Conservation (phyloP, 2,113 vertebrate genomes). For the Cathartes aura region DNA sequence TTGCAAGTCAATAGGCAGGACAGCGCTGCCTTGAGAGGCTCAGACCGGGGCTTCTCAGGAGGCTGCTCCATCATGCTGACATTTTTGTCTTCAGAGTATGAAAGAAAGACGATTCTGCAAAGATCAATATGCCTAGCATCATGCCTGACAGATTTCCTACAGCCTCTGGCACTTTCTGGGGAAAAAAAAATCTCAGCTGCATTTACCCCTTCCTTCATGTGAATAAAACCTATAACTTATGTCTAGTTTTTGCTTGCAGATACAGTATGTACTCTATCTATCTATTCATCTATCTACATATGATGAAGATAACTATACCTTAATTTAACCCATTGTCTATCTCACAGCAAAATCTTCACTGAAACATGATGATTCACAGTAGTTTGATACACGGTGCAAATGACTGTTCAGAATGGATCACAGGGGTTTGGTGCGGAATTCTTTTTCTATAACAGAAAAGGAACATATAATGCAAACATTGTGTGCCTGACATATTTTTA, state of each 20-base stretch:
- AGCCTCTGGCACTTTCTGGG: neutral
- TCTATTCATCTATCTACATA: neutral
- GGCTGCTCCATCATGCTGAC: neutral
- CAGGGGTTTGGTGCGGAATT: neutral
- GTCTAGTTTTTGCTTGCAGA: neutral
- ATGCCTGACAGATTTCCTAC: neutral
- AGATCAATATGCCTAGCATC: neutral
- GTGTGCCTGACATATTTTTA: constrained; percentile 13
- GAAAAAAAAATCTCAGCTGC: neutral
- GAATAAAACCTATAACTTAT: neutral
- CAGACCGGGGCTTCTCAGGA: neutral
- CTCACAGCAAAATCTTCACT: neutral
- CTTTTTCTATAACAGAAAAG: neutral
- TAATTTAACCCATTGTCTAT: neutral
- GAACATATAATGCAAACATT: constrained; percentile 36
- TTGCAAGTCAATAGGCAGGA: neutral
- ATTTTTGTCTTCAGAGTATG: neutral
- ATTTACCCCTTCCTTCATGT: neutral
- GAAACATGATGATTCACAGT: neutral
- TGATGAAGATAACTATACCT: neutral
- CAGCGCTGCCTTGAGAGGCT: neutral
- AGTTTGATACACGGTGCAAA: neutral
- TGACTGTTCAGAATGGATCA: neutral
- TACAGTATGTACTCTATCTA: accelerated
- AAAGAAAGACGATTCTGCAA: neutral